These are phyloP conservation scores for Epirrita christyi DNA, from an alignment of 2,888 invertebrate species.

Conservation along the genomic window DNA sequence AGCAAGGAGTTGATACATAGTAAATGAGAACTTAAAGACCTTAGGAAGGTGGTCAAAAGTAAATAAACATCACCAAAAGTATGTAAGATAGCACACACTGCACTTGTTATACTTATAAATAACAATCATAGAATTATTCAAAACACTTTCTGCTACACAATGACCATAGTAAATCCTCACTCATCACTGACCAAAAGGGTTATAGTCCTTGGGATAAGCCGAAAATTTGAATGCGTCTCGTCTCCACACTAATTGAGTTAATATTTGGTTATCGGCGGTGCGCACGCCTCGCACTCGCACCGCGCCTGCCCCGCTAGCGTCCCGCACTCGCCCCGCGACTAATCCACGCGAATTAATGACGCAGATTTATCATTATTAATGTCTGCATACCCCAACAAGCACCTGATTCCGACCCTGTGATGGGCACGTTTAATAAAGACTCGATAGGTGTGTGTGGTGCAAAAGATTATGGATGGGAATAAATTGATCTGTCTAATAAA, in stretches of 20 bases:
- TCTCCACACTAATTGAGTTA: constrained; percentile 82
- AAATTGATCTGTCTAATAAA: not conserved
- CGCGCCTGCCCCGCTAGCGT: constrained; percentile 14
- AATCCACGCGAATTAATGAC: constrained; percentile 82
- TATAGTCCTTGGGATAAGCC: constrained; percentile 64
- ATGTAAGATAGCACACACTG: no score
- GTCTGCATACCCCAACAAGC: constrained; percentile 67
- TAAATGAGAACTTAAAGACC: no score
- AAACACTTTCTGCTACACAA: not conserved
- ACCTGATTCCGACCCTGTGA: constrained; percentile 62
- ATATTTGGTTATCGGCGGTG: constrained; percentile 84
- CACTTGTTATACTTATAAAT: no score
- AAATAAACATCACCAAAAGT: no score
- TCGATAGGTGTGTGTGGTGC: constrained; percentile 1
- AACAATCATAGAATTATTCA: no score
- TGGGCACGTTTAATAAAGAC: constrained; percentile 6
- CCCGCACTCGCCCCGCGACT: constrained; percentile 55
- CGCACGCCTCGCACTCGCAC: constrained; percentile 59
- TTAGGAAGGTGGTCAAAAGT: no score
- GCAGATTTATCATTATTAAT: constrained; percentile 84
- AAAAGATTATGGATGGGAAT: constrained; percentile 6
- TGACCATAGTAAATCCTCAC: not conserved
- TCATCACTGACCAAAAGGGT: constrained; percentile 32
- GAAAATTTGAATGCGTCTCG: constrained; percentile 68
- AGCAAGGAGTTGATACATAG: no score